Base-by-base conservation (phyloP, 2,113 vertebrate species). In the Lichenostomus cassidix region DNA sequence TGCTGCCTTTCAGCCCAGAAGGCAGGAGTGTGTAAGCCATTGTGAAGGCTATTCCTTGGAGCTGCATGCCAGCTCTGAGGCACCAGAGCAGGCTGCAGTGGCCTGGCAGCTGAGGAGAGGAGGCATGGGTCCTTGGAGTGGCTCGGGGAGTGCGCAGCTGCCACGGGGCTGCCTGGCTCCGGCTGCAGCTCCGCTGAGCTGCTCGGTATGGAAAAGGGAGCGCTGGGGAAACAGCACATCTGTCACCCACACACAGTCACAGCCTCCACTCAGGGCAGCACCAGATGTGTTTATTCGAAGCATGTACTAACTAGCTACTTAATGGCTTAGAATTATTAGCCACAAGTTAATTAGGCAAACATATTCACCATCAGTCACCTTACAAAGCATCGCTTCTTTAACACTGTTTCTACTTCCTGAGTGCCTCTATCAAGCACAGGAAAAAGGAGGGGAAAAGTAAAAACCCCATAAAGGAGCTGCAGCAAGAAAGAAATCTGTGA, bases 241-340 rank as follows among this genome's bases (percentile, higher is more conserved):
- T 99, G 99, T 99, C 98, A 97, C 98, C 97, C 98, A 97, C 91
- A 93, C 24, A 29, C 71, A 97, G 94, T 87, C 94, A 97, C 96
- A 98, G 52, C 90, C 90, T 92, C 89, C 86, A 37, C 77, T 97
- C 96, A 44, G 77, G 84, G 92, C 90, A 90, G 88, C 96, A 98
- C 98, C 99, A 99, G 98, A 99, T 99, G 99, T 99, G 98, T 99
- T 99, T 98, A 98, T 98, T 98, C 46, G 85, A 97, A 97, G 95
- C 96, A 96, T 96, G 96, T 90, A 98, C 98, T 98, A 98, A 98
- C 98, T 98, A 99, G 98, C 98, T 98, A 97, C 98, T 99, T 99
- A 99, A 99, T 98, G 98, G 98, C 97, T 98, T 98, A 97, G 95
- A 96, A 92, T 98, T 93, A 93, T 98, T 98, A 98, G 98, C 98